These are phyloP conservation scores for Mizuhopecten yessoensis DNA, from an alignment of 1,140 invertebrate species.

Conservation along the genomic window DNA sequence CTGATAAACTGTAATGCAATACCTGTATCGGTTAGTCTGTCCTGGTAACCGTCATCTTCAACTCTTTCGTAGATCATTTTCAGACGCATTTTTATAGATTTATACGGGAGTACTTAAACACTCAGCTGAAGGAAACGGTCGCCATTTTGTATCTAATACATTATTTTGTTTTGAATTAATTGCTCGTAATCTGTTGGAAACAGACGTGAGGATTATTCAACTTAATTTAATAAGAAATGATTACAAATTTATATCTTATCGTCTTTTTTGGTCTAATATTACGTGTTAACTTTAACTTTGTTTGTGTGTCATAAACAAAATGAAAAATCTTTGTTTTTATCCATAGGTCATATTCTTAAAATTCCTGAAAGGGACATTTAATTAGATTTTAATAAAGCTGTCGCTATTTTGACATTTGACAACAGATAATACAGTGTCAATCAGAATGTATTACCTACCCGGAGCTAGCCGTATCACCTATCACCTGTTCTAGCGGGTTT, in stretches of 20 bases:
- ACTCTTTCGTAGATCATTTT: not conserved
- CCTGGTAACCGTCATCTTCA: not conserved
- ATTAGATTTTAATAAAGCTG: not conserved
- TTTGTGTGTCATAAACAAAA: no score
- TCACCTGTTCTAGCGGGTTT: not conserved
- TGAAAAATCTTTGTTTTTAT: no score
- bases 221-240: no score
- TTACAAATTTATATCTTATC: no score
- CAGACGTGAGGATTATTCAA: no score
- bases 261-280: no score
- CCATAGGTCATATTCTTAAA: no score
- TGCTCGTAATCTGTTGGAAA: not conserved
- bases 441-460: not conserved
- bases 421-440: not conserved
- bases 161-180: not conserved
- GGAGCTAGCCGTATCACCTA: not conserved
- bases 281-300: no score
- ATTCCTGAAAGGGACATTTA: no score
- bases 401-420: not conserved
- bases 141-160: conserved; percentile 26
- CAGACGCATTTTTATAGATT: not conserved
- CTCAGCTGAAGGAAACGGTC: not conserved
- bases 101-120: not conserved
- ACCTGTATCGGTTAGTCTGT: not conserved
- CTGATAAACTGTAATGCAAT: not conserved